Evolutionary conservation across 1,140 invertebrate genomes (phyloP), one percentile per base, ranked within the genome.

Genomic region (Chelonus insularis): DNA sequence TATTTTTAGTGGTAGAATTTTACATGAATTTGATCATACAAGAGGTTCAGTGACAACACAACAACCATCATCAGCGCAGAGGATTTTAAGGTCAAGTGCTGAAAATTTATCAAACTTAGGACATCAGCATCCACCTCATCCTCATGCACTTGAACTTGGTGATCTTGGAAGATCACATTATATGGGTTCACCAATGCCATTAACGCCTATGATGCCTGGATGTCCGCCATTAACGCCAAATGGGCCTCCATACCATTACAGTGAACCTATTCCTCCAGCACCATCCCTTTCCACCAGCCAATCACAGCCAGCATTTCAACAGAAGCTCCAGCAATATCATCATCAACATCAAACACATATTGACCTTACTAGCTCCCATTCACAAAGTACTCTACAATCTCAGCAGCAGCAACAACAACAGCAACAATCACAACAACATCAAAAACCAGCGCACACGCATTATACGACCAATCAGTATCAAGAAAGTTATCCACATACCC

Each of bases 1-100:
- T 20, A 32, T 45, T 37, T 76, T 69, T 55, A 70, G 68, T 59
- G 62, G 68, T 47, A 75, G 92, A 73, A 91, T 96, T 71, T 83
- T 96, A 68, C 93, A 94, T 60, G 94, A 96, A 74, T 81, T 96
- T 70, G 94, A 96, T 75, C 91, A 93, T 76, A 87, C 89, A 64
- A 84, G 91, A 72, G 85, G 84, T 66, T 84, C 75, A 9, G 74
- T 81, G 45, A 79, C 78, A 48, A 78, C 78, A 47, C 80, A 82
- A 55, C 80, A 78, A 61, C 78, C 78, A 56, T 76, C 73, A n/a
- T 70, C 62, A 47, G 65, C 71, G 43, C 78, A 79, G 52, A 70
- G 69, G 58, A 73, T 80, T 37, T 66, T 82, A 51, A 68, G 76
- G 55, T 79, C 79, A 20, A 82, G 80, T 57, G 71, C 77, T 23